A percentile compares a stretch with the other conserved stretches of the same genome.
Conservation (phyloP, 1,140 invertebrate genomes). For the Yoshiicerus persimilis region DNA sequence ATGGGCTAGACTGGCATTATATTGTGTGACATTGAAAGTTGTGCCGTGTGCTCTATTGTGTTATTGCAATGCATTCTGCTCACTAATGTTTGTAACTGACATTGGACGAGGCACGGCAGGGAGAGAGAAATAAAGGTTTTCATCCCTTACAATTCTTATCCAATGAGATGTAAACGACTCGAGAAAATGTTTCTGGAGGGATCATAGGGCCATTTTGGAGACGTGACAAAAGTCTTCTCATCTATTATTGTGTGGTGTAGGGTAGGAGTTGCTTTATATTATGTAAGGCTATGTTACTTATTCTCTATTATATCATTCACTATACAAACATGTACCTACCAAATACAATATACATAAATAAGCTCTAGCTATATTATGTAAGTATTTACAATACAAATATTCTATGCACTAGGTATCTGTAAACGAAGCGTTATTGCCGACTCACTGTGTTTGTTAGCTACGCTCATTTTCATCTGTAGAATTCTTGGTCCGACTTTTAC, state of each 20-base stretch:
- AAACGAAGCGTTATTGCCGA: background rate
- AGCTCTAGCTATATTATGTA: background rate
- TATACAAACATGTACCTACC: background rate
- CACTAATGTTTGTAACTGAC: background rate
- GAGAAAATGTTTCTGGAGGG: slow-evolving; percentile 30
- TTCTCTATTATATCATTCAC: background rate
- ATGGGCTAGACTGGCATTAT: background rate
- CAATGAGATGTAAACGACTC: slow-evolving; percentile 29
- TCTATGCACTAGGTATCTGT: too few relatives aligned
- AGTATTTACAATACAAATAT: background rate
- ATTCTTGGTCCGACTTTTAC: background rate
- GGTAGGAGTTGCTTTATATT: background rate
- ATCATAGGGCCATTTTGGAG: slow-evolving; percentile 37
- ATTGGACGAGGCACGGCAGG: background rate
- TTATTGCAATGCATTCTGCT: background rate
- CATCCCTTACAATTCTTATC: slow-evolving; percentile 2
- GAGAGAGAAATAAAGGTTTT: slow-evolving; percentile 3
- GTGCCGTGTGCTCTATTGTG: background rate
- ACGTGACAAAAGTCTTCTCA: slow-evolving; percentile 41
- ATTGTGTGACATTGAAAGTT: background rate
- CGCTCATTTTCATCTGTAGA: background rate
- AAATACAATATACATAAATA: background rate
- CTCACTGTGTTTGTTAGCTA: background rate
- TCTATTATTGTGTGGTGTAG: slow-evolving; percentile 29
- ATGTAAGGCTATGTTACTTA: background rate